Evolutionary conservation across 2,888 invertebrate species (phyloP), one percentile per base, ranked within the genome.

Genomic region (Drosophila nr. fundita): DNA sequence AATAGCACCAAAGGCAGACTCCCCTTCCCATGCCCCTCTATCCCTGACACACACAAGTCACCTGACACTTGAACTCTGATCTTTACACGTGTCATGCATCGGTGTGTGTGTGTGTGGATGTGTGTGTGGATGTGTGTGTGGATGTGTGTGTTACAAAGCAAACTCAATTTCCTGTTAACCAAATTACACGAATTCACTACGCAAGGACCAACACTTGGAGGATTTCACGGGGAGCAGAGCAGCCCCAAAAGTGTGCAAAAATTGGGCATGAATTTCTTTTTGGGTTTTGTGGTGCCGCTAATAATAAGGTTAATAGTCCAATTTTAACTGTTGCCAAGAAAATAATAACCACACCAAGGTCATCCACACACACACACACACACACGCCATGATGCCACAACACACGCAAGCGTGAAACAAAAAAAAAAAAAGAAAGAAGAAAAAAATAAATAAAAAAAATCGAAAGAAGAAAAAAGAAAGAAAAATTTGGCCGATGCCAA

Each of bases 121-220:
- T 34, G n/a, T 48, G 38, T 54, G 66, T 36, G 27, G n/a, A n/a
- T 24, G 27, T 34, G 10, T 27, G 15, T 30, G 4, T 45, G 21
- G 1, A 1, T 38, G 57, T 49, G 66, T 36, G 27, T 40, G 67
- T 38, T 50, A 65, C 45, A 68, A 64, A 68, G 54, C 60, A 67
- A 73, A 87, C 53, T 67, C 76, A 69, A 75, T 71, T 74, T 81
- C 30, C 61, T 64, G 73, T 72, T 87, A 88, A 88, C 78, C 73
- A 75, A 89, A 80, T 89, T 87, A 87, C 68, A 57, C 34, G 68
- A 68, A 68, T 61, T 63, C 68, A 68, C 42, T 45, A 48, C 27
- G 62, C 62, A 45, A 15, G 50, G 57, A 49, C 24, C 30, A 24
- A 45, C 45, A 24, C 36, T 54, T 54, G n/a, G 10, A 58, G 54